Conservation (phyloP, 1,140 invertebrate species). For the Leptinotarsa lineolata region DNA sequence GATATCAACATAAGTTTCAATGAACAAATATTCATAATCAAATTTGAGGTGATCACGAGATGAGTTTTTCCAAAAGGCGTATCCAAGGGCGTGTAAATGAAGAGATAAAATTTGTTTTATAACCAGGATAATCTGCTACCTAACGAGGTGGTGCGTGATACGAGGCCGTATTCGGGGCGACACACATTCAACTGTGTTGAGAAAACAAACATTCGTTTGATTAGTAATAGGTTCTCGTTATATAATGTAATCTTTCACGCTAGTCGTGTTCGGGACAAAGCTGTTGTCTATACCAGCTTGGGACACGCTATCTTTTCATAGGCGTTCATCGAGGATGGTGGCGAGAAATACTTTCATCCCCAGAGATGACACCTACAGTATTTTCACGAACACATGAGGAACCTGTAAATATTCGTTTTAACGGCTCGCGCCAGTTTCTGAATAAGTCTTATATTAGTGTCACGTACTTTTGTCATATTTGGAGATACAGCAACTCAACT, state of each 20-base stretch:
- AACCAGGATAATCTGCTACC: conserved; percentile 34
- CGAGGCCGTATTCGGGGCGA: conserved; percentile 44
- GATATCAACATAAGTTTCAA: no score
- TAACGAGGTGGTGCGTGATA: conserved; percentile 43
- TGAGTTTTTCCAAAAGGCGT: no score
- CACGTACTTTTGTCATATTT: no score
- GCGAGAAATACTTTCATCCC: no score
- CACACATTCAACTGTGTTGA: conserved; percentile 51
- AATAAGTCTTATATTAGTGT: no score
- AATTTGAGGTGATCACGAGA: no score
- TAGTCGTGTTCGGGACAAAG: conserved; percentile 39
- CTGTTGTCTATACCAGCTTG: conserved; percentile 23
- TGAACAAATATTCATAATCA: no score
- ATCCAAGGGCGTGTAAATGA: conserved; percentile 11
- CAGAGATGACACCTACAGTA: no score
- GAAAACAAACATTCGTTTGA: conserved; percentile 51
- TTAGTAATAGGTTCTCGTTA: conserved; percentile 50
- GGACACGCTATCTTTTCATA: conserved; percentile 38
- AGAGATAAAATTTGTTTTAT: conserved; percentile 33
- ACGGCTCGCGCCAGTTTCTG: no score
- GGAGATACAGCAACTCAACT: no score
- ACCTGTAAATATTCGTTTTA: no score
- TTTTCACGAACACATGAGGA: no score
- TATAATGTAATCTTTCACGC: conserved; percentile 52
- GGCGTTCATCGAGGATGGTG: neutral